These are phyloP conservation scores for Armadillidium nasatum DNA, from an alignment of 1,140 invertebrate genomes.

Conservation along the genomic window DNA sequence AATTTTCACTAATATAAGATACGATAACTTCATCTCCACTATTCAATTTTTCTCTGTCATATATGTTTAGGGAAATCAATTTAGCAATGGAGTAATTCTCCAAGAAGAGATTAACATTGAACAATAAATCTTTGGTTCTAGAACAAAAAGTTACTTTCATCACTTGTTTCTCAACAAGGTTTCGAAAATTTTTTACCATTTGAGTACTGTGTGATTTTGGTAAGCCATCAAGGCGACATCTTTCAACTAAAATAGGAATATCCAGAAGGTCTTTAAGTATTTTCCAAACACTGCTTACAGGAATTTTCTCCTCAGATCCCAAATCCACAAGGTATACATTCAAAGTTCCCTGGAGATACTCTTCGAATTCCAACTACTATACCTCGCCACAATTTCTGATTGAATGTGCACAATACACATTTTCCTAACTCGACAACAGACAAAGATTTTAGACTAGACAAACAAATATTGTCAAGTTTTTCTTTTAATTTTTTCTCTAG, in stretches of 20 bases:
- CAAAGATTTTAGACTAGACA: not conserved
- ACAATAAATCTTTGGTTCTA: not conserved
- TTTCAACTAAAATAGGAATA: not conserved
- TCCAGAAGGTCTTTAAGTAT: not conserved
- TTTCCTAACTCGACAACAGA: not conserved
- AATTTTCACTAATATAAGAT: not conserved
- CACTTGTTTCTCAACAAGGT: not conserved
- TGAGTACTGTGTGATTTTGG: not conserved
- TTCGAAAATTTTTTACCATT: not conserved
- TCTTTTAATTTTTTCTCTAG: not conserved
- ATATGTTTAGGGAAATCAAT: not conserved
- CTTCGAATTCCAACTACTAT: not conserved
- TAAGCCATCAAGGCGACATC: not conserved
- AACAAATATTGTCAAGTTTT: not conserved
- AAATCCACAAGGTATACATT: not conserved
- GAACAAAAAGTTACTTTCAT: not conserved
- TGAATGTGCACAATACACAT: not conserved
- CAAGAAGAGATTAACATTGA: not conserved
- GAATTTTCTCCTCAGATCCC: not conserved
- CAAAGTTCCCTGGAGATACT: not conserved
- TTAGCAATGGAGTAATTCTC: not conserved
- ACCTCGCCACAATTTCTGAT: too few species aligned
- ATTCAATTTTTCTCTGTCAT: not conserved
- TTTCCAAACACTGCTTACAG: not conserved
- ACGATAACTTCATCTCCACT: not conserved